phyloP scores from a whole-genome alignment of 2,797 vertebrate species.

The Notoglanidium macrostoma region DNA sequence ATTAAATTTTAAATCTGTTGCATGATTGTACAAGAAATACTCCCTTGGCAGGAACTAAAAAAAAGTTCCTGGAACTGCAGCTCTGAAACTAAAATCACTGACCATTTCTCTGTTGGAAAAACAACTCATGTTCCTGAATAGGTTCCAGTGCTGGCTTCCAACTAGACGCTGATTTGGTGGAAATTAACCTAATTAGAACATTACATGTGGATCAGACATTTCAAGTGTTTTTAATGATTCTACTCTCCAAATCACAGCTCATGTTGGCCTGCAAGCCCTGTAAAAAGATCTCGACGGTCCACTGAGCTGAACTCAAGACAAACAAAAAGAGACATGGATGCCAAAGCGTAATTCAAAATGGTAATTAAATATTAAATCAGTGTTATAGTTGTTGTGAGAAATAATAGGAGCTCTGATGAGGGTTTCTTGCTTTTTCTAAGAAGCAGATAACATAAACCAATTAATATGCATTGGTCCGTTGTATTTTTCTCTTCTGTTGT shows the following conservation, averaged over 20 bases:
- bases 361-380: constrained; percentile 20
- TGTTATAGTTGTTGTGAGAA: background rate
- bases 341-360: background rate
- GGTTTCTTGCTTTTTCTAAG: background rate
- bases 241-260: background rate
- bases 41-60: constrained; percentile 2
- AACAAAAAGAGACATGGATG: background rate
- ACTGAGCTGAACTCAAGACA: background rate
- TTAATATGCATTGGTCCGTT: background rate
- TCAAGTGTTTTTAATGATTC: background rate
- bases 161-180: background rate
- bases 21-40: background rate
- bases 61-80: background rate
- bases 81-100: background rate
- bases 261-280: background rate
- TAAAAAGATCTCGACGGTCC: background rate
- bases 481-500: background rate
- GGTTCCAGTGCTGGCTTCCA: background rate
- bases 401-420: constrained; percentile 17
- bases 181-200: background rate
- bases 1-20: background rate
- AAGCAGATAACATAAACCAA: background rate
- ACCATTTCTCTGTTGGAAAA: background rate
- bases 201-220: background rate
- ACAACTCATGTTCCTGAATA: background rate